Percentiles rank a stretch among this genome's conserved stretches.
Conservation (phyloP, 2,113 vertebrate species). For the Planiliza haematocheilus region DNA sequence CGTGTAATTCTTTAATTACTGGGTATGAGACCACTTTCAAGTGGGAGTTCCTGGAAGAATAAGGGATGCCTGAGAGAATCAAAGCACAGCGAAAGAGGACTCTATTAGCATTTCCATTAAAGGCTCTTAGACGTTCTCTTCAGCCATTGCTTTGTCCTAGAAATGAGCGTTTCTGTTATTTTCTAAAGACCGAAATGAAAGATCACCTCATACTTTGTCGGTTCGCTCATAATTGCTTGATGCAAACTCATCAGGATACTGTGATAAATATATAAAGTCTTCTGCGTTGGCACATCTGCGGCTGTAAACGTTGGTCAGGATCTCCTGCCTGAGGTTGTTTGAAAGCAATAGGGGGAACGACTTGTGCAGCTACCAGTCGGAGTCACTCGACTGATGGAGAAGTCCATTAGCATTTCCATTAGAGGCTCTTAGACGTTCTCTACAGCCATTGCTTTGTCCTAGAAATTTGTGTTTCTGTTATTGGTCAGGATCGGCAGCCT, state of each 20-base stretch:
- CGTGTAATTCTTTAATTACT: conserved; percentile 9
- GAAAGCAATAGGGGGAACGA: too few species aligned
- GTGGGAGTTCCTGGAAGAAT: neutral
- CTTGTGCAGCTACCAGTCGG: too few species aligned
- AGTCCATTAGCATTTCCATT: too few species aligned
- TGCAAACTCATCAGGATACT: neutral
- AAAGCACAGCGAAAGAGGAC: neutral
- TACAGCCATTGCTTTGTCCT: too few species aligned
- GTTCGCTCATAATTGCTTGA: neutral
- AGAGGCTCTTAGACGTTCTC: too few species aligned
- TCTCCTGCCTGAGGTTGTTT: neutral
- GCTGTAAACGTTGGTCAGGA: too few species aligned
- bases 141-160: neutral
- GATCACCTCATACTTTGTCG: neutral
- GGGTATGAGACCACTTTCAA: neutral
- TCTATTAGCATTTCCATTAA: too few species aligned
- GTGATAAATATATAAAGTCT: neutral
- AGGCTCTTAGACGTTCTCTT: neutral
- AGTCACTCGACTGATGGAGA: too few species aligned
- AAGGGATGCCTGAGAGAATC: neutral
- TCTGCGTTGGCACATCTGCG: too few species aligned
- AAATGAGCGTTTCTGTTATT: neutral
- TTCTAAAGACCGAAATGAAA: neutral
- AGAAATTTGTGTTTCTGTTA: too few species aligned
- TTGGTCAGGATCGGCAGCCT: too few species aligned